These are phyloP conservation scores for Nycticryphes semicollaris DNA, from an alignment of 2,113 vertebrate genomes.

Conservation along the genomic window DNA sequence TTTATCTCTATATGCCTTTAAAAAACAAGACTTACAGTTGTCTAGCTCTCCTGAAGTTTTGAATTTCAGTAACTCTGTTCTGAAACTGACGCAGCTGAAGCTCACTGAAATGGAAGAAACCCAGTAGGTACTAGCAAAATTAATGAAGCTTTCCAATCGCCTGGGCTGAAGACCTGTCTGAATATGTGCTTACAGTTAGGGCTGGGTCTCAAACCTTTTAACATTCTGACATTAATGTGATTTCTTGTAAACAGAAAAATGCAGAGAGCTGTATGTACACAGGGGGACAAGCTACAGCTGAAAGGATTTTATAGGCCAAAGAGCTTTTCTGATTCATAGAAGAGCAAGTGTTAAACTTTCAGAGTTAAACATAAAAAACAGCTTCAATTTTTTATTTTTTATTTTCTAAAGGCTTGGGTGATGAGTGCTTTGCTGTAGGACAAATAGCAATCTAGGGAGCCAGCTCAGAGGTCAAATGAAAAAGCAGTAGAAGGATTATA, in stretches of 20 bases:
- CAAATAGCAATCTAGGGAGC: neutral
- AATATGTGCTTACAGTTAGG: fast-evolving
- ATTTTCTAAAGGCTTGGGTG: neutral
- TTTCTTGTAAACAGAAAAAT: neutral
- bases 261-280: neutral
- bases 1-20: neutral
- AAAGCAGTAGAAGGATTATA: neutral
- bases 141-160: neutral
- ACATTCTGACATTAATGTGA: neutral
- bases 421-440: neutral
- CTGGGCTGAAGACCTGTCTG: neutral
- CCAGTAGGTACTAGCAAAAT: neutral
- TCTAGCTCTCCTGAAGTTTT: neutral
- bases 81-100: neutral
- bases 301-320: neutral
- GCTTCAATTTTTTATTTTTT: neutral
- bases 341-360: neutral
- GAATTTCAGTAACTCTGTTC: neutral
- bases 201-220: neutral
- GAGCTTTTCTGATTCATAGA: neutral
- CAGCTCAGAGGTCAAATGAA: neutral
- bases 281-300: neutral
- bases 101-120: neutral
- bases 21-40: neutral
- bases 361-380: neutral